Percentiles rank a stretch among this genome's conserved stretches.
These are phyloP conservation scores for Ditula angustiorana DNA, from an alignment of 2,888 invertebrate genomes.

Conservation along the genomic window DNA sequence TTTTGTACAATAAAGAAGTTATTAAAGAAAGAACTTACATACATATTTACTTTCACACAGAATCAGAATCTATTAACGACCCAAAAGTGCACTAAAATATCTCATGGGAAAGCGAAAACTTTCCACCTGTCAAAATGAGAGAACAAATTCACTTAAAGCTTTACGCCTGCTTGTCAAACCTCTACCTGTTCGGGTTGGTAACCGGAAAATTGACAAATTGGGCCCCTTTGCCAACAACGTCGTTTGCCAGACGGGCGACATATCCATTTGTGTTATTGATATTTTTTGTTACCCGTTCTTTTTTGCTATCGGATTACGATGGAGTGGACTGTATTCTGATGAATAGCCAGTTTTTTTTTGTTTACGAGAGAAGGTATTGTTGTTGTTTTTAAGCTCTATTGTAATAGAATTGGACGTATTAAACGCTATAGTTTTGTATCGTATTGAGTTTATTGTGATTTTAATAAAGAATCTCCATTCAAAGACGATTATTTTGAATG, in stretches of 20 bases:
- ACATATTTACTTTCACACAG: too few species aligned
- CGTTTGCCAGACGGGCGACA: neutral
- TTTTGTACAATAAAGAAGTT: too few species aligned
- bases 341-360: neutral
- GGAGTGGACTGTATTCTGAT: neutral
- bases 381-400: neutral
- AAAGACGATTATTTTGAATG: too few species aligned
- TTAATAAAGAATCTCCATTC: too few species aligned
- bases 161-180: neutral
- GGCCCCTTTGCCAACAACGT: neutral
- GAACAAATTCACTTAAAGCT: neutral
- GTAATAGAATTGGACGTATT: too few species aligned
- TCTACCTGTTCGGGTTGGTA: neutral
- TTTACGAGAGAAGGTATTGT: neutral
- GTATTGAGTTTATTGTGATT: too few species aligned
- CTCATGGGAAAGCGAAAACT: too few species aligned
- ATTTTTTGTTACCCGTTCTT: neutral
- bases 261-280: slow-evolving; percentile 11
- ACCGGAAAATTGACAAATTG: slow-evolving; percentile 12
- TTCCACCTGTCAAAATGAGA: neutral
- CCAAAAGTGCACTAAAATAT: too few species aligned
- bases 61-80: too few species aligned
- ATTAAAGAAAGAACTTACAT: too few species aligned
- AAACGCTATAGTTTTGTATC: too few species aligned
- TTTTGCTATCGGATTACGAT: slow-evolving; percentile 1